Evolutionary conservation across 2,113 vertebrate species (phyloP).

Genomic region (Mohoua ochrocephala): DNA sequence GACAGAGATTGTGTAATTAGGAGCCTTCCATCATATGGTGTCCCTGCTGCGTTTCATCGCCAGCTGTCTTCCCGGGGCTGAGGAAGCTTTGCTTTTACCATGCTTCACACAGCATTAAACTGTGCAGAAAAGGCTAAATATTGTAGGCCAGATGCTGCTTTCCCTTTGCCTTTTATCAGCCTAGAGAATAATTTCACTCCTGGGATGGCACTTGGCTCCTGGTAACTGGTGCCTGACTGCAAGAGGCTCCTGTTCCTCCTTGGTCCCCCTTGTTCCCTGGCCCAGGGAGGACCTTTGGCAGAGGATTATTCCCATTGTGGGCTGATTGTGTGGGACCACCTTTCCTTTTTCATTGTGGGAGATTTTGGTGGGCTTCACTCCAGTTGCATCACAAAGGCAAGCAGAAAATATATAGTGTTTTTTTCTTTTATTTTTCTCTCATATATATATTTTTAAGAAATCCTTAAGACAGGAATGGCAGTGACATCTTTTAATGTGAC

Average conservation of each 20-base stretch:
- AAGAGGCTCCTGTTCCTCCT: neutral
- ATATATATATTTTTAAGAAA: neutral
- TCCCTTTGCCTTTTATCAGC: conserved; percentile 42
- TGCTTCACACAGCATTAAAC: conserved; percentile 64
- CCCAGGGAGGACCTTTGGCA: neutral
- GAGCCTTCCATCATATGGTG: conserved; percentile 30
- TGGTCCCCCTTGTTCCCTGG: neutral
- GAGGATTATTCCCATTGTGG: neutral
- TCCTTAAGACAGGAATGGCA: neutral
- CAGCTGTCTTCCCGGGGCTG: conserved; percentile 26
- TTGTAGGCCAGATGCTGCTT: conserved; percentile 59
- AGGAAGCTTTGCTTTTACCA: conserved; percentile 42
- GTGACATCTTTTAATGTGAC: neutral
- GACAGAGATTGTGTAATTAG: conserved; percentile 47
- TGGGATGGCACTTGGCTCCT: conserved; percentile 27
- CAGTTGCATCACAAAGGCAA: neutral
- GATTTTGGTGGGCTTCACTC: neutral
- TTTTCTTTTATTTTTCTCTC: neutral
- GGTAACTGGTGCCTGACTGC: conserved; percentile 19
- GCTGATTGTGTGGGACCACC: neutral
- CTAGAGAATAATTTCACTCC: conserved; percentile 48
- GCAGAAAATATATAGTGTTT: neutral
- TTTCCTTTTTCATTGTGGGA: neutral
- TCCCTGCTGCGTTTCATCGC: conserved; percentile 1
- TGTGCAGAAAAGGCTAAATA: conserved; percentile 52